These are phyloP conservation scores for Mimachlamys varia DNA, from an alignment of 2,888 invertebrate genomes.

Conservation along the genomic window DNA sequence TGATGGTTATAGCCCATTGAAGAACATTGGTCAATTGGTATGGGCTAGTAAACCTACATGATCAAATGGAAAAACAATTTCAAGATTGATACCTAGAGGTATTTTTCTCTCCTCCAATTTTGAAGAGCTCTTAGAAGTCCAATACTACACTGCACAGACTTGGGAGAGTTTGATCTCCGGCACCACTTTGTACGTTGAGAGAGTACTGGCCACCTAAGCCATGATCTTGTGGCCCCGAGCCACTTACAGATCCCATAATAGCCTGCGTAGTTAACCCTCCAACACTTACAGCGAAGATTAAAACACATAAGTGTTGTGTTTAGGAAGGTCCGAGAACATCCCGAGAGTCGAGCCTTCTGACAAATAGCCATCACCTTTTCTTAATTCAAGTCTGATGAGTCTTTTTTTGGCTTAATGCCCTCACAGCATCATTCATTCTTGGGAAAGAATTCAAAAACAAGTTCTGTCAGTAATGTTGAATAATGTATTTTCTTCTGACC, in stretches of 20 bases:
- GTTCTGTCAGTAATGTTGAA: too few species aligned
- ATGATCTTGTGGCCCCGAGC: not conserved
- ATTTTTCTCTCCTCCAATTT: not conserved
- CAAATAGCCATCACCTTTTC: constrained; percentile 5
- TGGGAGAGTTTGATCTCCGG: too few species aligned
- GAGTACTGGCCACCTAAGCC: not conserved
- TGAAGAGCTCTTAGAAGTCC: constrained; percentile 5
- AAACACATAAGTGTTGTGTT: not conserved
- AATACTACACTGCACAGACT: not conserved
- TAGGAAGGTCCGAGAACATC: not conserved
- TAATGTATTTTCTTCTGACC: too few species aligned
- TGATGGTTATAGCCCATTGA: not conserved
- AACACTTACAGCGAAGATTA: not conserved
- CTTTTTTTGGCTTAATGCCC: not conserved
- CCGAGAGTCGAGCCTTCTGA: not conserved
- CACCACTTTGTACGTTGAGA: not conserved
- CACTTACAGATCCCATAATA: not conserved
- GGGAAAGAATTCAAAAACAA: too few species aligned
- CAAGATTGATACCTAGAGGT: not conserved
- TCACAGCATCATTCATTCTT: not conserved
- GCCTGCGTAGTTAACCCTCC: not conserved
- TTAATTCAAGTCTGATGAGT: not conserved
- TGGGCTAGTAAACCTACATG: not conserved
- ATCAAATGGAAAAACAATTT: not conserved
- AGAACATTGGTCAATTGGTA: not conserved